These are phyloP conservation scores for Montipora capricornis DNA, from an alignment of 64 coral and sea anemone genomes.

Conservation along the genomic window DNA sequence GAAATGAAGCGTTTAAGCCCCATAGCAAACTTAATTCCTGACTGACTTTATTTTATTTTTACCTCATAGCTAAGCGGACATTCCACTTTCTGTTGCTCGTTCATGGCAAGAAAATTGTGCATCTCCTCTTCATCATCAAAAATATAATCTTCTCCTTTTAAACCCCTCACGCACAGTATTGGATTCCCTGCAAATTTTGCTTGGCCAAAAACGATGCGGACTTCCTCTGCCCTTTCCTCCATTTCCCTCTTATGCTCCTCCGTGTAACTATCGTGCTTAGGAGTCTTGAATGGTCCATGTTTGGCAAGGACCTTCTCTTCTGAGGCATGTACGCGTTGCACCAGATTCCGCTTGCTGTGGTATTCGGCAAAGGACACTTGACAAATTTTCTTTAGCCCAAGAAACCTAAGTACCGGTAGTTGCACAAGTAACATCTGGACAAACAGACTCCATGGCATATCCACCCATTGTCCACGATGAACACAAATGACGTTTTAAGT, in stretches of 20 bases:
- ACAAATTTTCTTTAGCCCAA: background rate
- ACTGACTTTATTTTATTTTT: background rate
- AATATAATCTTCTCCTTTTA: background rate
- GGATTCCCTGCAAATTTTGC: slow-evolving; percentile 17
- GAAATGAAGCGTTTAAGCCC: slow-evolving; percentile 18
- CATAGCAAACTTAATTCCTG: slow-evolving; percentile 7
- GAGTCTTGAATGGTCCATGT: background rate
- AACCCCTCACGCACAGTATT: background rate
- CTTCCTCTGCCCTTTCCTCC: slow-evolving; percentile 24
- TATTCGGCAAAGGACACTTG: slow-evolving; percentile 39
- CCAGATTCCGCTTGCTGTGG: slow-evolving; percentile 7
- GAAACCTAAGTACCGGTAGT: background rate
- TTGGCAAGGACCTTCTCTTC: background rate
- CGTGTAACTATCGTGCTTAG: background rate
- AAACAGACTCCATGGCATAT: slow-evolving; percentile 33
- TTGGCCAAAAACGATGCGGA: background rate
- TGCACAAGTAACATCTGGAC: slow-evolving; percentile 41
- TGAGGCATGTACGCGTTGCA: slow-evolving; percentile 6
- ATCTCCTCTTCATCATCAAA: slow-evolving; percentile 30
- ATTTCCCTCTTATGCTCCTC: background rate
- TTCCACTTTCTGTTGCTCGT: slow-evolving; percentile 21
- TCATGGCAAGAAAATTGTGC: slow-evolving; percentile 7
- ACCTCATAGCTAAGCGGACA: background rate
- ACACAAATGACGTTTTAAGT: slow-evolving; percentile 54
- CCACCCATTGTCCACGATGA: slow-evolving; percentile 59